These are phyloP conservation scores for Mormyrops boulengeri DNA, from an alignment of 2,797 vertebrate genomes.

Conservation along the genomic window DNA sequence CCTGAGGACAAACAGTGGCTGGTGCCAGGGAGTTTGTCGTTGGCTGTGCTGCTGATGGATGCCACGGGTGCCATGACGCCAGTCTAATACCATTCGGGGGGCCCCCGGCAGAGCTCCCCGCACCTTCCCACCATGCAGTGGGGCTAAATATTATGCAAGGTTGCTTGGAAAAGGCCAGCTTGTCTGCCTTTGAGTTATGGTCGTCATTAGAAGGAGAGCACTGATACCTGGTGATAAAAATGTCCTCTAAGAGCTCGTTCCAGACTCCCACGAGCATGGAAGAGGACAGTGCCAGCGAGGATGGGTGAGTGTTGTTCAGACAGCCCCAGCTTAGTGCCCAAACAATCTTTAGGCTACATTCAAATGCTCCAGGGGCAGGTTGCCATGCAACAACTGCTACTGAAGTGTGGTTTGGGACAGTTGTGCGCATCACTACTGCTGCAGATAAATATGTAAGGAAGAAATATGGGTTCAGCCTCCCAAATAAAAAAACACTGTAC, in stretches of 20 bases:
- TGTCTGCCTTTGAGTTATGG: conserved; percentile 44
- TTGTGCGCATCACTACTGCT: neutral
- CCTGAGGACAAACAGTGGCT: conserved; percentile 49
- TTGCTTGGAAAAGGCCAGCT: conserved; percentile 42
- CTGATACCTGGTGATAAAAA: conserved; percentile 47
- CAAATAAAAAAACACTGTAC: neutral
- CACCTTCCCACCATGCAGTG: conserved; percentile 3
- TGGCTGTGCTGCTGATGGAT: conserved; percentile 22
- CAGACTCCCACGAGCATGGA: conserved; percentile 23
- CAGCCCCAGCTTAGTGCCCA: neutral
- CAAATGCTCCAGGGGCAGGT: conserved; percentile 9
- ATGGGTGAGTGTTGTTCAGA: conserved; percentile 21
- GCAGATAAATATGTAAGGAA: conserved; percentile 19
- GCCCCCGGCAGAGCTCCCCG: neutral
- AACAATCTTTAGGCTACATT: conserved; percentile 12
- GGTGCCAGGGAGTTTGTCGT: conserved; percentile 45
- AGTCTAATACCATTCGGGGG: neutral
- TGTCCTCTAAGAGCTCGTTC: conserved; percentile 24
- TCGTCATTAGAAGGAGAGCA: conserved; percentile 44
- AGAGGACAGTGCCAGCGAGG: conserved; percentile 26
- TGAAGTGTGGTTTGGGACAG: conserved; percentile 20
- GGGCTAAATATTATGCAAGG: conserved; percentile 41
- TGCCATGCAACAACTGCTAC: neutral
- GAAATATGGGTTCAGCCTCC: neutral
- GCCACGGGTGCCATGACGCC: conserved; percentile 35